Evolutionary conservation across 2,113 vertebrate genomes (phyloP), one percentile per base, ranked within the genome.

Genomic region (Scopus umbretta): DNA sequence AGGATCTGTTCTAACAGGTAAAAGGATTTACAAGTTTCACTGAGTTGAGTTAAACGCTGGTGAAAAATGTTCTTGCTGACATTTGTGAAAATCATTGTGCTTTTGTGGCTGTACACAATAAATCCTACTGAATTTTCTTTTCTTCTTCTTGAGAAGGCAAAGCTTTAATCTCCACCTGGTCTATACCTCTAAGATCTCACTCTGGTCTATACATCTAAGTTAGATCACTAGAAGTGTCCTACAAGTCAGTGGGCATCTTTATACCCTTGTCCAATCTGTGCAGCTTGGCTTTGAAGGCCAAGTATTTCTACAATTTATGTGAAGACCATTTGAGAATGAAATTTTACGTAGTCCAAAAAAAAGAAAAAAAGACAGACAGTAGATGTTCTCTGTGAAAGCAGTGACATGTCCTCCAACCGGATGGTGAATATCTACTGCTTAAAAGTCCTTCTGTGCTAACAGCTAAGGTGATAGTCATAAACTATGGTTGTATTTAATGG

Each of bases 301-400:
- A 25, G 5, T 23, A 30, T 61, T 87, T 40, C 50, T 73, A 10
- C 4, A 5, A 0, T 75, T 84, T 52, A 15, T 4, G 25, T 52
- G 53, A 74, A 75, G 43, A 55, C 11, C 15, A 10, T 40, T 61
- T 78, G 42, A n/a, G 9, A 50, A 82, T 32, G 55, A 58, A 68
- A 59, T 88, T 62, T 67, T 18, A 56, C 0, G 0, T 10, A 38
- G 10, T 13, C 40, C 2, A n/a, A 65, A 75, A 68, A 66, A 71
- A 32, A 14, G 10, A 5, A 25, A 56, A 38, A 43, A 9, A 0
- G 8, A 16, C 6, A 67, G 36, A 32, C 5, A 21, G 17, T 38
- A 78, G 78, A 56, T 17, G 42, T 38, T 81, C 13, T 62, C 22
- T 40, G 17, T 66, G 55, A 90, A 93, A 75, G 32, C 47, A 79